Base-by-base conservation (phyloP, 2,888 invertebrate genomes). In the Sicus ferrugineus region DNA sequence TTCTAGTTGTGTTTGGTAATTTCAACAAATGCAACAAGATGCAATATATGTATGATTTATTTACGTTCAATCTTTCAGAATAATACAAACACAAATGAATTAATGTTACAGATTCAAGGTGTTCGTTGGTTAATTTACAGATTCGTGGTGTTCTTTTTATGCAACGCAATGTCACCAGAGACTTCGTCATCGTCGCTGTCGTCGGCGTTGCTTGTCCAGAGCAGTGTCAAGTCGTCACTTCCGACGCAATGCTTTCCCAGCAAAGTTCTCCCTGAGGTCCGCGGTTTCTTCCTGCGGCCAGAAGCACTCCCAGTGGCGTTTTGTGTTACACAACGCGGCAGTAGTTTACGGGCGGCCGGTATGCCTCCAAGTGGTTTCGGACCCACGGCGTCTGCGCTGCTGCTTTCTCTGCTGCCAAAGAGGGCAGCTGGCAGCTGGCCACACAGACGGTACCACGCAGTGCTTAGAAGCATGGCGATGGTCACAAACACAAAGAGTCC, bases 391-490 rank as follows among this genome's bases (percentile, higher is more conserved):
- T 67, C 68, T 5, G 28, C 61, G 3, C 16, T 9, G 19, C 16
- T 46, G 7, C 28, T 52, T 34, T 6, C 67, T 61, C 67, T 71
- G n/a, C 59, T 68, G 14, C 70, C 70, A 62, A 69, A 59, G 9
- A 70, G 71, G 70, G 69, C 65, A 28, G 71, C 61, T 3, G 61
- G 65, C 14, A 71, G 69, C 54, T 19, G 48, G 5, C 68, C 62
- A 31, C 66, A 67, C 52, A 58, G 72, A 1, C 71, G 67, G n/a
- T 61, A 69, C 59, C 70, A 72, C 5, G 46, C 59, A 1, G 59
- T 54, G 14, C 59, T 58, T 9, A 63, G 31, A 30, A 70, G 21
- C 14, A 74, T 46, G 14, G 65, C n/a, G 9, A 30, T 16, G n/a
- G 23, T 23, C 19, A 71, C 42, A 19, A 71, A 5, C 2, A 74